Evolutionary conservation across 2,113 vertebrate genomes (phyloP).

Genomic region (Pterocles orientalis): DNA sequence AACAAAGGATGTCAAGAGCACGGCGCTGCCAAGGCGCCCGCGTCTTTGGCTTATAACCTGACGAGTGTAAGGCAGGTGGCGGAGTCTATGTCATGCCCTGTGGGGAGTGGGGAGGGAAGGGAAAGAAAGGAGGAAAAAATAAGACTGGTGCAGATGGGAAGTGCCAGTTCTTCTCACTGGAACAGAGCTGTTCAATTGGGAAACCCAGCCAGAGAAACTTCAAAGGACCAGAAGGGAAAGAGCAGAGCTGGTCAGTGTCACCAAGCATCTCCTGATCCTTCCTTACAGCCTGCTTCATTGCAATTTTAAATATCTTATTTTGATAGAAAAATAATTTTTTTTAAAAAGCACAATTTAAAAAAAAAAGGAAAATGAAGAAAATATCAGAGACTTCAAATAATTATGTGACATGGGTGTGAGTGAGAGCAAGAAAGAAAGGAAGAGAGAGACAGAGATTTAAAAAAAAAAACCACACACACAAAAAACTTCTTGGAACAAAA

Average conservation of each 20-base stretch:
- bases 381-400: background rate
- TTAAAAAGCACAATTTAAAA: background rate
- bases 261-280: background rate
- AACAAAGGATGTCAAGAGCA: conserved; percentile 59
- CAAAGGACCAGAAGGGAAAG: background rate
- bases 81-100: conserved; percentile 57
- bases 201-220: conserved; percentile 11
- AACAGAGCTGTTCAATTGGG: background rate
- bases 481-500: conserved; percentile 66
- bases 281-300: background rate
- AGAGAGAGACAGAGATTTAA: background rate
- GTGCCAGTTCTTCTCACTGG: conserved; percentile 33
- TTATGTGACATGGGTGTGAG: background rate
- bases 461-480: background rate
- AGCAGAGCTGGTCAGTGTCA: background rate
- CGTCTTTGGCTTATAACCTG: conserved; percentile 63
- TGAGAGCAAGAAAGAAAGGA: background rate
- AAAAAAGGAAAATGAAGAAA: background rate
- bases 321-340: background rate
- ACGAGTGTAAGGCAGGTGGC: conserved; percentile 56
- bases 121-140: conserved; percentile 47
- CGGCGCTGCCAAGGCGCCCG: background rate
- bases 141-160: conserved; percentile 49
- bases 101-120: conserved; percentile 12
- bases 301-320: background rate